Evolutionary conservation across 2,113 vertebrate genomes (phyloP).

Genomic region (Protobothrops flavoviridis): DNA sequence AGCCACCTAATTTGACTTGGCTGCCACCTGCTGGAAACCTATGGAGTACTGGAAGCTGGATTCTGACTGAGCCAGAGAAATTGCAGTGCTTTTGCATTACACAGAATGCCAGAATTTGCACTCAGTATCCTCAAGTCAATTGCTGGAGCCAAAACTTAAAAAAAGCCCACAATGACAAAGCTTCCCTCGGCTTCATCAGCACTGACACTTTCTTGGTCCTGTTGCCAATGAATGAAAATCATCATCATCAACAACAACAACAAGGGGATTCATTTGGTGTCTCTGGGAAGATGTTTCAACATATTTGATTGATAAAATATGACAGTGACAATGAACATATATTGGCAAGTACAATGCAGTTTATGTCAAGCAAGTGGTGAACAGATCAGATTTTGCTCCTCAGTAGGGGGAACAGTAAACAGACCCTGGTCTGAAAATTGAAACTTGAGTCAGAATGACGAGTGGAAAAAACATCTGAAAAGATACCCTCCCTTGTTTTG

Average conservation of each 20-base stretch:
- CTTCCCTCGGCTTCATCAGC: background rate
- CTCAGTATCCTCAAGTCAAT: background rate
- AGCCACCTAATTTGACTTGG: conserved; percentile 38
- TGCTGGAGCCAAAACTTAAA: background rate
- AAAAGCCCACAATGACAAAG: background rate
- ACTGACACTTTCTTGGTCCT: background rate
- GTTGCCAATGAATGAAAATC: background rate
- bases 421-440: background rate
- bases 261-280: background rate
- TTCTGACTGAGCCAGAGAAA: background rate
- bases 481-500: background rate
- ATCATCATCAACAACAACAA: background rate
- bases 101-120: background rate
- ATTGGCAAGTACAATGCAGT: background rate
- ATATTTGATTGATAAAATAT: background rate
- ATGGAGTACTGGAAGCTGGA: background rate
- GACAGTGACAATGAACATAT: background rate
- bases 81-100: background rate
- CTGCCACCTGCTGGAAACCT: conserved; percentile 66
- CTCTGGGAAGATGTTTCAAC: background rate
- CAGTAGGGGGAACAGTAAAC: background rate
- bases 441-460: background rate
- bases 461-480: background rate
- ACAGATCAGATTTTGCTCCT: background rate
- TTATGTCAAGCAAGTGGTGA: background rate